A percentile compares a stretch with the other conserved stretches of the same genome.
These are phyloP conservation scores for Sclerurus mexicanus DNA, from an alignment of 2,113 vertebrate species.

Conservation along the genomic window DNA sequence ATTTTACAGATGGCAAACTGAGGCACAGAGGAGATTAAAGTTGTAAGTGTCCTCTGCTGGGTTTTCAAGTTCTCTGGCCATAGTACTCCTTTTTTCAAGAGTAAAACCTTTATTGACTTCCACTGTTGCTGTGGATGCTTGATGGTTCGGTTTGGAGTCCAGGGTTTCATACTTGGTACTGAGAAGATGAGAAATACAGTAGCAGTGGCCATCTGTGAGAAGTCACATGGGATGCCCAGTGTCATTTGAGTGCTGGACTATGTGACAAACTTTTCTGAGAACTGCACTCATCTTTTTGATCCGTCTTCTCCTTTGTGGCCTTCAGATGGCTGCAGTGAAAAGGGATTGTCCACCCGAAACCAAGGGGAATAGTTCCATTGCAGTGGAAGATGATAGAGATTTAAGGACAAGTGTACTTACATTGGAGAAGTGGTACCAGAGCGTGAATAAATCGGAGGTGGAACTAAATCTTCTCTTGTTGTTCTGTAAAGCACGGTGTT, in stretches of 20 bases:
- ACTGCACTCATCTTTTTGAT: not conserved
- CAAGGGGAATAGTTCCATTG: not conserved
- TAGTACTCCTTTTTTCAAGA: not conserved
- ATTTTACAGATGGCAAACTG: not conserved
- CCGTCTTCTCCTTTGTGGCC: not conserved
- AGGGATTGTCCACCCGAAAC: not conserved
- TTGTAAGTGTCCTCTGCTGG: not conserved
- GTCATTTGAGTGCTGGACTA: not conserved
- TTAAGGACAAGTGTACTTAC: not conserved
- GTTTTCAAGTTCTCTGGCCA: not conserved
- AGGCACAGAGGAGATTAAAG: not conserved
- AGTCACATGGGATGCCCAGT: not conserved
- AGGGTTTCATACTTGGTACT: not conserved
- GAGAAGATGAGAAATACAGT: not conserved
- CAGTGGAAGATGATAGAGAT: not conserved
- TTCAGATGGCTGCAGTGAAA: not conserved
- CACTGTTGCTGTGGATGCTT: not conserved
- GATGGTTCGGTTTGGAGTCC: not conserved
- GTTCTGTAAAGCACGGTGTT: not conserved
- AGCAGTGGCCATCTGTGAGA: not conserved
- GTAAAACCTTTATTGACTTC: not conserved
- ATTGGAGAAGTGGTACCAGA: not conserved
- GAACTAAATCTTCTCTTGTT: not conserved
- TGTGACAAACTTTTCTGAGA: not conserved
- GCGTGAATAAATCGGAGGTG: not conserved